These are phyloP conservation scores for Hozukius guyotensis DNA, from an alignment of 2,797 vertebrate species.

Conservation along the genomic window DNA sequence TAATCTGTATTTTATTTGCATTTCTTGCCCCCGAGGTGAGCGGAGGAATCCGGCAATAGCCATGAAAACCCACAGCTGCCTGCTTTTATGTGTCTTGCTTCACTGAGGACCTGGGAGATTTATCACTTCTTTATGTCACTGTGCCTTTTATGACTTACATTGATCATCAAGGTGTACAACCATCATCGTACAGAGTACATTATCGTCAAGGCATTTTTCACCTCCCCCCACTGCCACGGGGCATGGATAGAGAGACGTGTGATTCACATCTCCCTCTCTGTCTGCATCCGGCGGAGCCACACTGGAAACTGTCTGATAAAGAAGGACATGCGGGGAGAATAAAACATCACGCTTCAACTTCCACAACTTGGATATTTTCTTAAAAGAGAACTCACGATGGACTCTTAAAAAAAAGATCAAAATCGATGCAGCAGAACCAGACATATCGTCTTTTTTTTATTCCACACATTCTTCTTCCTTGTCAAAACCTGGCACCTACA, in stretches of 20 bases:
- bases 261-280: conserved; percentile 24
- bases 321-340: background rate
- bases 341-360: background rate
- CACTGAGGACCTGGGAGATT: conserved; percentile 55
- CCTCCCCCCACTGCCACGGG: conserved; percentile 3
- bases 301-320: background rate
- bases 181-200: conserved; percentile 50
- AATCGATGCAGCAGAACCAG: background rate
- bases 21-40: conserved; percentile 56
- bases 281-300: background rate
- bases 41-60: conserved; percentile 43
- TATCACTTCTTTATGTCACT: conserved; percentile 58
- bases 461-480: background rate
- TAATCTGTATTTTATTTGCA: conserved; percentile 72
- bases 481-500: background rate
- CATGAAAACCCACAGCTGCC: conserved; percentile 47
- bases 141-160: conserved; percentile 69
- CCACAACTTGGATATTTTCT: background rate
- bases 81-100: conserved; percentile 68
- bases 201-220: conserved; percentile 34
- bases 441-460: background rate
- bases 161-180: conserved; percentile 72
- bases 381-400: background rate
- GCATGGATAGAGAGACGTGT: conserved; percentile 5
- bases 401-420: background rate